Evolutionary conservation across 2,113 vertebrate species (phyloP).

Genomic region (Cochlearius cochlearius): DNA sequence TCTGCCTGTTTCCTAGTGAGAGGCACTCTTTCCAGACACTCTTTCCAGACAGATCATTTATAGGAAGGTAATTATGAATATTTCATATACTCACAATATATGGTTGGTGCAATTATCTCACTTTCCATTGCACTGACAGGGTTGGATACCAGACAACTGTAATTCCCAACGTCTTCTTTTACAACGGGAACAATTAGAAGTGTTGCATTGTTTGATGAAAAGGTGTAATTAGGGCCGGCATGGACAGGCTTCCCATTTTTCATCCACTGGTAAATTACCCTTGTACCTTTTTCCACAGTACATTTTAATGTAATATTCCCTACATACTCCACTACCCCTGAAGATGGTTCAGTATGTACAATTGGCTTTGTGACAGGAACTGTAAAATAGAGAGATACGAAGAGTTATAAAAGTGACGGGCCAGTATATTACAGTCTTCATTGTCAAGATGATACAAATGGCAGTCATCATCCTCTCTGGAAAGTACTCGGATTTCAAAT

Average conservation of each 20-base stretch:
- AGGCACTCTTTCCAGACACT: neutral
- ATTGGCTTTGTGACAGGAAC: slow-evolving; percentile 75
- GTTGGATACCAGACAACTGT: slow-evolving; percentile 78
- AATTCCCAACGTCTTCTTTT: slow-evolving; percentile 80
- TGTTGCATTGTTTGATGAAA: slow-evolving; percentile 70
- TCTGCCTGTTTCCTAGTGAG: neutral
- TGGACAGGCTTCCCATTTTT: slow-evolving; percentile 72
- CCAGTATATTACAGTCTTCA: neutral
- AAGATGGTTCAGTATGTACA: slow-evolving; percentile 66
- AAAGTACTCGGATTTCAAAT: neutral
- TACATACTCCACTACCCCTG: slow-evolving; percentile 74
- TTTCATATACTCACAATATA: slow-evolving; percentile 80
- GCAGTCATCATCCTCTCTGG: neutral
- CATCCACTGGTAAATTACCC: slow-evolving; percentile 76
- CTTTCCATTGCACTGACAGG: slow-evolving; percentile 76
- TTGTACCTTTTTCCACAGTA: slow-evolving; percentile 67
- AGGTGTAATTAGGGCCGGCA: slow-evolving; percentile 47
- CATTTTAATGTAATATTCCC: slow-evolving; percentile 79
- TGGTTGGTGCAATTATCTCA: slow-evolving; percentile 71
- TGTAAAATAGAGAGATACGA: slow-evolving; percentile 44
- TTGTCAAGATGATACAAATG: neutral
- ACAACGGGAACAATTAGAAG: slow-evolving; percentile 76
- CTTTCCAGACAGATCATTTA: neutral
- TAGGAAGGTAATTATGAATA: slow-evolving; percentile 27
- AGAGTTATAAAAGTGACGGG: neutral